Base-by-base conservation (phyloP, 1,140 invertebrate genomes). In the Listronotus bonariensis region DNA sequence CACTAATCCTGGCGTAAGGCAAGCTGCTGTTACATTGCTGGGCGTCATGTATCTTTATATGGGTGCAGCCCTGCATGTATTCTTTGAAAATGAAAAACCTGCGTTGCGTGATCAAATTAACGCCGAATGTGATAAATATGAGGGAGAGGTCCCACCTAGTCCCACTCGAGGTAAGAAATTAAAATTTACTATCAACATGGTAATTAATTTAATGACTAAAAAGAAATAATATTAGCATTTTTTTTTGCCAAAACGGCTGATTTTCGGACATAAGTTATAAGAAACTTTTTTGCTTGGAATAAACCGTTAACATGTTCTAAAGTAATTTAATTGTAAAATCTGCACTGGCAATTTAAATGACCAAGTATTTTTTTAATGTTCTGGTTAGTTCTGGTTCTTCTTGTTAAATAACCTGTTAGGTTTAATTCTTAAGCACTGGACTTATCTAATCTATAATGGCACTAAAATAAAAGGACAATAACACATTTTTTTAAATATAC, bases 31-130 rank as follows among this genome's bases (percentile, higher is more conserved):
- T 9, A 78, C 79, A 6, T 75, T 91, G 6, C 68, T 88, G 9
- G 89, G 90, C 1, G 85, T 86, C 11, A 81, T 96, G 68, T 92
- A 92, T 66, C 79, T 95, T 67, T 95, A 91, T 71, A 88, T 94
- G 81, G 93, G 93, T 1, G 83, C 84, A 14, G 81, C 87, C 0
- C 71, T 96, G 0, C 80, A 91, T 41, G 83, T 86, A 61, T 91
- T 92, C 74, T 94, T 96, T 72, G 93, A 96, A 67, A 87, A 87
- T 69, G 95, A 96, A 74, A 97, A 96, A 73, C 84, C 92, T 7
- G 87, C 91, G 0, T 78, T 96, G 0, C 85, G 90, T 36, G 92
- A 94, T 68, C 89, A 93, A 77, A 94, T 97, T 55, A 89, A 92
- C 76, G 84, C 89, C 14, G 94, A 96, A 76, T 88, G 95, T 75